Conservation (phyloP, 2,888 invertebrate genomes). For the Rhagophthalmus giganteus region DNA sequence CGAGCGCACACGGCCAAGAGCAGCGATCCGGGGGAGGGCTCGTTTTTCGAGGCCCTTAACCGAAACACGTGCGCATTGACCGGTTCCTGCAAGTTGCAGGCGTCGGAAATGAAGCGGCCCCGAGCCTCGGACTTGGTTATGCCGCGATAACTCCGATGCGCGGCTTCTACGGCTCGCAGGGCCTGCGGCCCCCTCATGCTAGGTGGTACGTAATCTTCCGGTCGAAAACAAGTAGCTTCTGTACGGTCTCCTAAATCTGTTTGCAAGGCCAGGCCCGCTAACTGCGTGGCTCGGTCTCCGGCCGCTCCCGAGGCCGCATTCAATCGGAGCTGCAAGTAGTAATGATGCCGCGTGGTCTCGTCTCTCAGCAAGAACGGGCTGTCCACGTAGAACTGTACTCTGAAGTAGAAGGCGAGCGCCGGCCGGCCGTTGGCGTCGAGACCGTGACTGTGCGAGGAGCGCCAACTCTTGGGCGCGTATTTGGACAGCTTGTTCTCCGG, state of each 20-base stretch:
- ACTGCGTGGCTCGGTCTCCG: slow-evolving; percentile 70
- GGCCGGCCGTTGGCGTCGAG: slow-evolving; percentile 89
- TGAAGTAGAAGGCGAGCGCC: slow-evolving; percentile 84
- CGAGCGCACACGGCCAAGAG: slow-evolving; percentile 90
- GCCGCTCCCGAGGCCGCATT: slow-evolving; percentile 74
- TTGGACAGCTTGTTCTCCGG: slow-evolving; percentile 94
- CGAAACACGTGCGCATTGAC: slow-evolving; percentile 85
- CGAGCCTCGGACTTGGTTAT: slow-evolving; percentile 81
- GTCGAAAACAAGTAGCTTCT: slow-evolving; percentile 69
- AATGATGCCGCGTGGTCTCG: slow-evolving; percentile 89
- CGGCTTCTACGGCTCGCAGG: slow-evolving; percentile 66
- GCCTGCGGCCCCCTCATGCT: slow-evolving; percentile 62
- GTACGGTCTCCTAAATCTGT: slow-evolving; percentile 86
- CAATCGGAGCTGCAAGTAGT: slow-evolving; percentile 91
- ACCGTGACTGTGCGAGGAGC: slow-evolving; percentile 89
- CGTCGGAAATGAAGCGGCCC: slow-evolving; percentile 85
- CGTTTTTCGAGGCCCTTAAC: slow-evolving; percentile 75
- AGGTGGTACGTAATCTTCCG: slow-evolving; percentile 82
- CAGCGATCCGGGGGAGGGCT: slow-evolving; percentile 76
- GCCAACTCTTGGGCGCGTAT: slow-evolving; percentile 96
- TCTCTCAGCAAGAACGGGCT: slow-evolving; percentile 88
- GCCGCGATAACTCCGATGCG: slow-evolving; percentile 80
- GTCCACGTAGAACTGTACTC: slow-evolving; percentile 93
- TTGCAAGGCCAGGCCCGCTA: slow-evolving; percentile 89
- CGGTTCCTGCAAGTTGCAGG: slow-evolving; percentile 79